Evolutionary conservation across 2,888 invertebrate species (phyloP).

Genomic region (Colostygia pectinataria): DNA sequence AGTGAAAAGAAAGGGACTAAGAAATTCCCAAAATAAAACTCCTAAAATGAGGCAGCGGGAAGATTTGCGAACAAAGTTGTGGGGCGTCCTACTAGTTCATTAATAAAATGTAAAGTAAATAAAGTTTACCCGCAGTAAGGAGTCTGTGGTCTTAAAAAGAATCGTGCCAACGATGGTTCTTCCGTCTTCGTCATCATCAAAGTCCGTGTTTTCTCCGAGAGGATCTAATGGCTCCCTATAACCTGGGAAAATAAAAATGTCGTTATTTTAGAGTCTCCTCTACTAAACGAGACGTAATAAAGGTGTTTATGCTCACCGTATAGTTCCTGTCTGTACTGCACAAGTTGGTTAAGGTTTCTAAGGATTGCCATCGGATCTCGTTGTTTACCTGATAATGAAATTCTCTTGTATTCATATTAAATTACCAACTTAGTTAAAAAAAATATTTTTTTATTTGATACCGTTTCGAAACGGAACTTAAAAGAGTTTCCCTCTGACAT

Average conservation of each 20-base stretch:
- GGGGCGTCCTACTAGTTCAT: too few relatives aligned
- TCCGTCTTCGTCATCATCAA: conserved; percentile 74
- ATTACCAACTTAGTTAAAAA: too few relatives aligned
- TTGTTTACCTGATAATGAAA: conserved; percentile 74
- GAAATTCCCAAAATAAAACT: too few relatives aligned
- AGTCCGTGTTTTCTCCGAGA: conserved; percentile 62
- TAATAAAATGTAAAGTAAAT: too few relatives aligned
- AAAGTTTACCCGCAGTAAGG: conserved; percentile 58
- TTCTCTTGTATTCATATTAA: too few relatives aligned
- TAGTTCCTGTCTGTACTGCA: conserved; percentile 66
- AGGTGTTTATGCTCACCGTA: conserved; percentile 52
- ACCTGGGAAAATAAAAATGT: conserved; percentile 42
- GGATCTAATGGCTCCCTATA: conserved; percentile 64
- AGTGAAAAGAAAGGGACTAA: too few relatives aligned
- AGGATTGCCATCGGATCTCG: conserved; percentile 70
- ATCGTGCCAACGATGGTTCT: conserved; percentile 71
- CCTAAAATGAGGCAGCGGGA: too few relatives aligned
- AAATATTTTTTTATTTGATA: too few relatives aligned
- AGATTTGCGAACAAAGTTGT: too few relatives aligned
- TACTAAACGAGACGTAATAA: not conserved
- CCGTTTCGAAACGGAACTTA: too few relatives aligned
- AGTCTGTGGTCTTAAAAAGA: conserved; percentile 70
- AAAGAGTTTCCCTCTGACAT: too few relatives aligned
- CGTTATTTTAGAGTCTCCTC: not conserved
- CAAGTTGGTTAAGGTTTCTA: conserved; percentile 68